Conservation (phyloP, 2,888 invertebrate genomes). For the Parelbella ahira region DNA sequence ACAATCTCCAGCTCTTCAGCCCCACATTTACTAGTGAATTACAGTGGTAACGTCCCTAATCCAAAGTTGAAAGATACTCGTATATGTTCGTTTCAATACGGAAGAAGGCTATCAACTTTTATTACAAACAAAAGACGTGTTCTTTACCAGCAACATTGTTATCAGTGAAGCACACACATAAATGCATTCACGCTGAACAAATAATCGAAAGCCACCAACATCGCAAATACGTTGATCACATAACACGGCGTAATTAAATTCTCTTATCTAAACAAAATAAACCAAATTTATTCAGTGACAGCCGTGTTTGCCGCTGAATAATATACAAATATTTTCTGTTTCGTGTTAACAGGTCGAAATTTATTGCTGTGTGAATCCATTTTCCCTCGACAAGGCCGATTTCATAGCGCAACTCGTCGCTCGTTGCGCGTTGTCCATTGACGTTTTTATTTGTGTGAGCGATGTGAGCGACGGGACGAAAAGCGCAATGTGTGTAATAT, state of each 20-base stretch:
- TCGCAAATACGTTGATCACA: slow-evolving; percentile 60
- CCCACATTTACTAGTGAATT: too few species aligned
- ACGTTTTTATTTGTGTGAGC: slow-evolving; percentile 30
- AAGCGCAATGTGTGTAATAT: slow-evolving; percentile 31
- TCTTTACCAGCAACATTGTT: too few species aligned
- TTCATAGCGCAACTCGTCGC: slow-evolving; percentile 27
- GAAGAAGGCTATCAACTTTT: slow-evolving; percentile 36
- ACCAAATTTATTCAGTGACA: slow-evolving; percentile 65
- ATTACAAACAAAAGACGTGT: slow-evolving; percentile 12
- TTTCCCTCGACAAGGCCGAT: slow-evolving; percentile 39
- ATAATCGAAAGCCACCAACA: slow-evolving; percentile 46
- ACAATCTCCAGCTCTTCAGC: too few species aligned
- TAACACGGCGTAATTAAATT: slow-evolving; percentile 65
- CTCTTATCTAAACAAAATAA: slow-evolving; percentile 63
- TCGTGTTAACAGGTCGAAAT: slow-evolving; percentile 62
- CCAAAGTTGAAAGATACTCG: too few species aligned
- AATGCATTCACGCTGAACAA: slow-evolving; percentile 43
- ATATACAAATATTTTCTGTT: slow-evolving; percentile 63
- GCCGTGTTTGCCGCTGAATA: slow-evolving; percentile 60
- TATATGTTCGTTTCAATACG: slow-evolving; percentile 27
- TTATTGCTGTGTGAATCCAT: slow-evolving; percentile 56
- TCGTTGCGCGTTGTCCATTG: slow-evolving; percentile 38
- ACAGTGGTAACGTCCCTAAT: too few species aligned
- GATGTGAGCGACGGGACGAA: slow-evolving; percentile 26
- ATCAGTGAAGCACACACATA: slow-evolving; percentile 46